phyloP scores from a whole-genome alignment of 2,797 vertebrate species.

The Diplodus puntazzo region DNA sequence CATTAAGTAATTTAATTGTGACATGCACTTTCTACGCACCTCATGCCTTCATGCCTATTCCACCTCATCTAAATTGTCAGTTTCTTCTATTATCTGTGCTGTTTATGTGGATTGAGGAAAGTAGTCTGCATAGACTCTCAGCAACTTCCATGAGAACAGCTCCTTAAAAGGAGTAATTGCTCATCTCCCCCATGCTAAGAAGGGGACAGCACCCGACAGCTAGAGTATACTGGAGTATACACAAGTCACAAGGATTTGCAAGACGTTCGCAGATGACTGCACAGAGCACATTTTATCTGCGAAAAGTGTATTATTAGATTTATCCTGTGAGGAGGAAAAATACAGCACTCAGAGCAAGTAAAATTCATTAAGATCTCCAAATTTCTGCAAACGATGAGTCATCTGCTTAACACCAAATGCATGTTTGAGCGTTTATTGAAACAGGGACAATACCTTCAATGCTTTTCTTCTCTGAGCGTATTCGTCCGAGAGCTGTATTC shows the following conservation, averaged over 20 bases:
- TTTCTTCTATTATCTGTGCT: constrained; percentile 75
- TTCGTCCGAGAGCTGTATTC: constrained; percentile 9
- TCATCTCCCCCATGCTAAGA: constrained; percentile 55
- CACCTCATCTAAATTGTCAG: constrained; percentile 78
- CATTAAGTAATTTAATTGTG: constrained; percentile 88
- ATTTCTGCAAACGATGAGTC: constrained; percentile 28
- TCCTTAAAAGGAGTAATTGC: constrained; percentile 78
- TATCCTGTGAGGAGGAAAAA: constrained; percentile 50
- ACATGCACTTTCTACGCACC: constrained; percentile 84
- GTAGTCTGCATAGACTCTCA: constrained; percentile 58
- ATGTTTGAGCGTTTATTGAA: neutral
- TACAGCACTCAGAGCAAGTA: constrained; percentile 16
- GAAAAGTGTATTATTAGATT: constrained; percentile 71
- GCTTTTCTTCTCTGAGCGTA: constrained; percentile 10
- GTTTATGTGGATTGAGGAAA: constrained; percentile 70
- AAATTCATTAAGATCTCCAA: constrained; percentile 29
- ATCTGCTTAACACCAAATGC: neutral
- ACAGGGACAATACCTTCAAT: neutral
- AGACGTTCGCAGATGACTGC: constrained; percentile 67
- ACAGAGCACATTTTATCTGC: constrained; percentile 62
- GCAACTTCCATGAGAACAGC: constrained; percentile 71
- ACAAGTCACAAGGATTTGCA: constrained; percentile 72
- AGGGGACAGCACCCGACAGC: constrained; percentile 66
- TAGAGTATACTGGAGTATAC: constrained; percentile 64
- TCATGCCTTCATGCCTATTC: constrained; percentile 80